Conservation (phyloP, 1,140 invertebrate species). For the Euura saliciscinereae region DNA sequence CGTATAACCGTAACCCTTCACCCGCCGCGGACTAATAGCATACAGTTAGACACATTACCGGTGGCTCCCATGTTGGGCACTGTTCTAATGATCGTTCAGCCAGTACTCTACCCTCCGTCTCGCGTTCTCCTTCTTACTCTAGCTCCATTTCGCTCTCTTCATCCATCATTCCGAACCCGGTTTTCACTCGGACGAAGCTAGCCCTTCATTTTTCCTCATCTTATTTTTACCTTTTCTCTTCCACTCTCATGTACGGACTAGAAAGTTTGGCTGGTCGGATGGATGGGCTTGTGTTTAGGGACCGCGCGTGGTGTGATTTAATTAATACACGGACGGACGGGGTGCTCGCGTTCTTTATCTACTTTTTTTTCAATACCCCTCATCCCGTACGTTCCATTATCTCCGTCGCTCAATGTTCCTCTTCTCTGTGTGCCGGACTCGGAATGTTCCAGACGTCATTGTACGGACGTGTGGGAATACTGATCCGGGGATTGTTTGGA, state of each 20-base stretch:
- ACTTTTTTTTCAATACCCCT: neutral
- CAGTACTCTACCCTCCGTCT: slow-evolving; percentile 19
- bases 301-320: slow-evolving; percentile 26
- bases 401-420: neutral
- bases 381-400: neutral
- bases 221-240: slow-evolving; percentile 6
- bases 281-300: slow-evolving; percentile 10
- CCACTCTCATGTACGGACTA: slow-evolving; percentile 1
- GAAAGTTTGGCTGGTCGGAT: neutral
- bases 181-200: neutral
- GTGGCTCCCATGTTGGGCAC: slow-evolving; percentile 36
- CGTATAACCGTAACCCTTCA: slow-evolving; percentile 48
- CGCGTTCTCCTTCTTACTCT: neutral
- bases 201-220: slow-evolving; percentile 14
- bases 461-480: neutral
- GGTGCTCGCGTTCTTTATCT: neutral
- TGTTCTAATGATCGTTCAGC: slow-evolving; percentile 30
- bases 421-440: neutral
- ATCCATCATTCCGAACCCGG: slow-evolving; percentile 28
- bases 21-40: slow-evolving; percentile 46
- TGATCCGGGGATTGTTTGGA: neutral
- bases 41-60: slow-evolving; percentile 45
- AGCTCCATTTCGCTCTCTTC: slow-evolving; percentile 17
- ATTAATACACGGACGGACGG: slow-evolving; percentile 9
- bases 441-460: neutral